These are phyloP conservation scores for Gerris lacustris DNA, from an alignment of 2,888 invertebrate species.

Conservation along the genomic window DNA sequence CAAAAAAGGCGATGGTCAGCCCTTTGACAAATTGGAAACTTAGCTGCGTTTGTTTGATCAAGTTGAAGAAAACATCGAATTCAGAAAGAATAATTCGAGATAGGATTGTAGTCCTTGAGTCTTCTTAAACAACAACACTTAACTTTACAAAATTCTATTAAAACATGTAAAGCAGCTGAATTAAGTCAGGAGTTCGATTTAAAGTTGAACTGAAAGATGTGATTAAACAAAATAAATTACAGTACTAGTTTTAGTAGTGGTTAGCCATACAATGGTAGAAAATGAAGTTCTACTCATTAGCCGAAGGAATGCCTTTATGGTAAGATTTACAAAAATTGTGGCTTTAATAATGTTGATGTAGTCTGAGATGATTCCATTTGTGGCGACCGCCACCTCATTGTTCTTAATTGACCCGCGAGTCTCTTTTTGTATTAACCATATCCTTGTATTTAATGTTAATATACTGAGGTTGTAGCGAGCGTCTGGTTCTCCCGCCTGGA, in stretches of 20 bases:
- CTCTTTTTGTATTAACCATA: too few relatives aligned
- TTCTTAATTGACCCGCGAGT: too few relatives aligned
- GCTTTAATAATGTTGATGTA: background rate
- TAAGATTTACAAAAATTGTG: background rate
- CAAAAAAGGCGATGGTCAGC: background rate
- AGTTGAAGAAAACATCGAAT: constrained; percentile 1
- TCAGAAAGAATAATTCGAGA: constrained; percentile 9
- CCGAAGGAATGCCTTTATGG: background rate
- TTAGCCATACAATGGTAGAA: background rate
- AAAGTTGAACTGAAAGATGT: background rate
- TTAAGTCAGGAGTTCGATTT: background rate
- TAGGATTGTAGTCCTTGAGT: constrained; percentile 7
- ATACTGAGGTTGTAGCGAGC: too few relatives aligned
- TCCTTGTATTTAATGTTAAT: too few relatives aligned
- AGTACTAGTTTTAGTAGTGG: background rate
- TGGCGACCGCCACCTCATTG: too few relatives aligned
- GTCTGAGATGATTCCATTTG: too few relatives aligned
- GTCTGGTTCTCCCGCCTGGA: too few relatives aligned
- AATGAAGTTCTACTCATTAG: background rate
- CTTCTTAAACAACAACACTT: constrained; percentile 7
- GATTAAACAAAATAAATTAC: background rate
- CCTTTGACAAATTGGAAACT: too few relatives aligned
- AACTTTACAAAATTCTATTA: background rate
- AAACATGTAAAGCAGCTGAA: constrained; percentile 9
- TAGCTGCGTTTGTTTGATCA: background rate